Evolutionary conservation across 2,797 vertebrate species (phyloP).

Genomic region (Phyllotis vaccarum): DNA sequence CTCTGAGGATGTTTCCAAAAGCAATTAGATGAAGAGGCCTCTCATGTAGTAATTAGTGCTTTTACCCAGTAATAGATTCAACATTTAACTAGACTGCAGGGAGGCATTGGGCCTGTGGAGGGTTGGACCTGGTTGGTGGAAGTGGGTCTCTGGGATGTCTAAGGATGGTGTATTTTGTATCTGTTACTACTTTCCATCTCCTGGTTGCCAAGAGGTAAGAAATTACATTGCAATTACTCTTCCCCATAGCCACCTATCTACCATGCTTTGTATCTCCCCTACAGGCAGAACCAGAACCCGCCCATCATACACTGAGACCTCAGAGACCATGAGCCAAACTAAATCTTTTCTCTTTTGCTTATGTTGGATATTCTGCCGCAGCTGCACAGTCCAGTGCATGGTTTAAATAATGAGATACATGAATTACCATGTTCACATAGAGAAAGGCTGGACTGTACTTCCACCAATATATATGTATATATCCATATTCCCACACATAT

Average conservation of each 20-base stretch:
- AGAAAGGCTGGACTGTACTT: not conserved
- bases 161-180: not conserved
- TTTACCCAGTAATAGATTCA: not conserved
- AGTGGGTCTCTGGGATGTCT: not conserved
- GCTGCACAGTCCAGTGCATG: not conserved
- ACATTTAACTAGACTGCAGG: not conserved
- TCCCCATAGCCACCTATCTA: not conserved
- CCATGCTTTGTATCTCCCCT: not conserved
- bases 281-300: not conserved
- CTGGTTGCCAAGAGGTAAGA: not conserved
- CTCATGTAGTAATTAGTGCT: too few species aligned
- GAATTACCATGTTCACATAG: not conserved
- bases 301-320: not conserved
- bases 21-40: not conserved
- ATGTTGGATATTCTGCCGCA: not conserved
- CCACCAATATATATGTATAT: not conserved
- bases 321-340: not conserved
- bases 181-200: not conserved
- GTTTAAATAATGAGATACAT: not conserved
- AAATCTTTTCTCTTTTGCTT: not conserved
- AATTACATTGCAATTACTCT: rapidly evolving
- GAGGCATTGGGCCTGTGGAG: not conserved
- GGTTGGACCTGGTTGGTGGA: not conserved
- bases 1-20: not conserved
- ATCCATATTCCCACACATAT: not conserved